Conservation (phyloP, 2,797 vertebrate genomes). For the Alcedo atthis region DNA sequence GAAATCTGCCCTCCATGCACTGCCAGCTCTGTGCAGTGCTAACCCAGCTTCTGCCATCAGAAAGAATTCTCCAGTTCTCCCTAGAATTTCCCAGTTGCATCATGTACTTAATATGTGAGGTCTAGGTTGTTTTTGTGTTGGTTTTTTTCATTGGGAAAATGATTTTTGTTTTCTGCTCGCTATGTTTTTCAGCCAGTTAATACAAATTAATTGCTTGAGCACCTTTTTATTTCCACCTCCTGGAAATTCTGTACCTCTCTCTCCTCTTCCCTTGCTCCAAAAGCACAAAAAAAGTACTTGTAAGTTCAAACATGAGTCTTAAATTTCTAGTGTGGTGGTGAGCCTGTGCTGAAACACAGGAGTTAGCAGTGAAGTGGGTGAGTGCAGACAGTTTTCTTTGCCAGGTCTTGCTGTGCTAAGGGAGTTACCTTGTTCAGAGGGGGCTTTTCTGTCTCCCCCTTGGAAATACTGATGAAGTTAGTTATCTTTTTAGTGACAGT, state of each 20-base stretch:
- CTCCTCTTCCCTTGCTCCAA: not conserved
- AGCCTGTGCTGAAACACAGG: not conserved
- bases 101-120: fast-evolving
- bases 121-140: not conserved
- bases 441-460: not conserved
- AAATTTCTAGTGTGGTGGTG: not conserved
- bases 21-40: not conserved
- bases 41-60: not conserved
- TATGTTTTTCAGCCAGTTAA: not conserved
- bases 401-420: not conserved
- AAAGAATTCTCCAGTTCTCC: not conserved
- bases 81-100: not conserved
- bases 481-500: not conserved
- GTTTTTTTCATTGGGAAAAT: not conserved
- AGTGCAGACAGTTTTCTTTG: not conserved
- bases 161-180: not conserved
- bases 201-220: not conserved
- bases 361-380: not conserved
- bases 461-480: not conserved
- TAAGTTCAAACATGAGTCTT: not conserved
- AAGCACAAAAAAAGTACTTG: not conserved
- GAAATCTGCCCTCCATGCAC: not conserved
- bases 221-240: not conserved
- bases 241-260: not conserved
- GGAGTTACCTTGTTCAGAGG: not conserved